These are phyloP conservation scores for Antitype chi DNA, from an alignment of 2,888 invertebrate species.

Conservation along the genomic window DNA sequence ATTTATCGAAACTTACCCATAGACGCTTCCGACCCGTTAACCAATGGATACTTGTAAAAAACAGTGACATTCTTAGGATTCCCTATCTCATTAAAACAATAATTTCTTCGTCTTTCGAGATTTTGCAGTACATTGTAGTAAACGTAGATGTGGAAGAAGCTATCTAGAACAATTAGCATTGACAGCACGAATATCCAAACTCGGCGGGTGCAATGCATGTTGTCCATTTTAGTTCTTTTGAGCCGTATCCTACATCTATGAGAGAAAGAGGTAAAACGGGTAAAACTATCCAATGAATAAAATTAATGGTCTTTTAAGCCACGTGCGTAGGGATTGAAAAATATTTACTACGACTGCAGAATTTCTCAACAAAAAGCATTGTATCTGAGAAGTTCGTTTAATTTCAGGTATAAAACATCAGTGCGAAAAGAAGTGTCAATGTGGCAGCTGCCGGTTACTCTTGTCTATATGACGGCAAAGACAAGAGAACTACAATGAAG, in stretches of 20 bases:
- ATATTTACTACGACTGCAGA: not conserved
- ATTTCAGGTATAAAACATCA: not conserved
- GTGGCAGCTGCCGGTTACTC: not conserved
- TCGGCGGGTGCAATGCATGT: slow-evolving; percentile 17
- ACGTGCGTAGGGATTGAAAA: too few species aligned
- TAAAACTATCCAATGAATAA: not conserved
- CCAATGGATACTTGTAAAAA: slow-evolving; percentile 46
- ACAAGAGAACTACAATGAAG: not conserved
- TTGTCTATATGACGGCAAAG: not conserved
- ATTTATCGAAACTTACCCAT: slow-evolving; percentile 45
- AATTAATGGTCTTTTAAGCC: too few species aligned
- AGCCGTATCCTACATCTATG: too few species aligned
- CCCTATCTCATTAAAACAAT: not conserved
- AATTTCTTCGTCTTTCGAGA: not conserved
- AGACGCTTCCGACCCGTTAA: slow-evolving; percentile 8
- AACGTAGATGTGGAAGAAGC: slow-evolving; percentile 45
- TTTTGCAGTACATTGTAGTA: slow-evolving; percentile 41
- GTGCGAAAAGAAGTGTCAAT: slow-evolving; percentile 6
- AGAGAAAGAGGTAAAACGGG: not conserved
- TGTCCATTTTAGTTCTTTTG: slow-evolving; percentile 8
- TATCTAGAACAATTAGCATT: slow-evolving; percentile 45
- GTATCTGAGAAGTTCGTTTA: not conserved
- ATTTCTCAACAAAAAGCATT: not conserved
- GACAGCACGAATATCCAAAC: slow-evolving; percentile 41
- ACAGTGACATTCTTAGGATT: not conserved